Conservation (phyloP, 1,140 invertebrate genomes). For the Grapholita molesta region DNA sequence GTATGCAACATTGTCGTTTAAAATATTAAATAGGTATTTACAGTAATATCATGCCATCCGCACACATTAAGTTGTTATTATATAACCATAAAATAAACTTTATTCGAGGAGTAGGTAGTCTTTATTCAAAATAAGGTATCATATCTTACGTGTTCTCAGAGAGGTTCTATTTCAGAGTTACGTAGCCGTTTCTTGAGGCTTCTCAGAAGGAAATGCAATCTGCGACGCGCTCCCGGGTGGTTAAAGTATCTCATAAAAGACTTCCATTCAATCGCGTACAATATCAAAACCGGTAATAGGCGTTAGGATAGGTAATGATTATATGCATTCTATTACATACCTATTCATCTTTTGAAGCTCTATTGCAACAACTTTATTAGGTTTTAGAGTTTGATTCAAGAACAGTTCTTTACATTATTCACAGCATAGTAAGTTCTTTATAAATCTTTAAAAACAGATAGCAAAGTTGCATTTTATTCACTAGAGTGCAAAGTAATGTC, state of each 20-base stretch:
- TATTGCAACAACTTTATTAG: not conserved
- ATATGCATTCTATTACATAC: not conserved
- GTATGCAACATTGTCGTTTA: no score
- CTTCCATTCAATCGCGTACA: not conserved
- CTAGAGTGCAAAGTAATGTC: no score
- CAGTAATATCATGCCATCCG: no score
- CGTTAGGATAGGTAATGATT: not conserved
- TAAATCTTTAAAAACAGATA: no score
- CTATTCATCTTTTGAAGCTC: not conserved
- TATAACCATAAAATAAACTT: no score
- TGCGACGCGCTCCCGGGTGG: not conserved
- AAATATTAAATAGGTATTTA: no score
- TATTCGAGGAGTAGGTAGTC: not conserved
- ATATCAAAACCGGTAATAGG: not conserved
- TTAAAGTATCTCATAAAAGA: conserved; percentile 12
- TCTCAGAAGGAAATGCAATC: conserved; percentile 9
- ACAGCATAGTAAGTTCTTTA: no score
- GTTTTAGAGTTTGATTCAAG: not conserved
- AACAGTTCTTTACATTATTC: not conserved
- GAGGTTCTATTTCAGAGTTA: not conserved
- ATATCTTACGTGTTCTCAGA: no score
- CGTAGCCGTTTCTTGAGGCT: not conserved
- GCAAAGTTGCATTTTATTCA: no score
- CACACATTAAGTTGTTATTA: no score
- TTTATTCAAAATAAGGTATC: not conserved